Evolutionary conservation across 2,113 vertebrate genomes (phyloP).

Genomic region (Cebus imitator): DNA sequence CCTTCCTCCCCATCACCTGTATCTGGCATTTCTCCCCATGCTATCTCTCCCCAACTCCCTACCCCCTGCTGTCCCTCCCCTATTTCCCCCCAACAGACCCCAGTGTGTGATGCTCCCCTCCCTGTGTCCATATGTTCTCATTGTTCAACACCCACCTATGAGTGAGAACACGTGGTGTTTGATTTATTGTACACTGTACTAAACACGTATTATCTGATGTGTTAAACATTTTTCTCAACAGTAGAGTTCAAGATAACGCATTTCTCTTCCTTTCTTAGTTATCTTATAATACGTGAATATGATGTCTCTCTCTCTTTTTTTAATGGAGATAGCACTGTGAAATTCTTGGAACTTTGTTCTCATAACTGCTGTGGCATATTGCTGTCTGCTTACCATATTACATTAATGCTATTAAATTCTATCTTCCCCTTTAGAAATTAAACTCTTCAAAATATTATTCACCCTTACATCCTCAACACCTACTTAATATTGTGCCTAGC

Average conservation of each 20-base stretch:
- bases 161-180: too few species aligned
- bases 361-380: not conserved
- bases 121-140: too few species aligned
- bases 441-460: not conserved
- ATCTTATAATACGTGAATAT: not conserved
- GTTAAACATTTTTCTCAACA: not conserved
- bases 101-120: too few species aligned
- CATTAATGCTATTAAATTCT: not conserved
- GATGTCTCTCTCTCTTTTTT: not conserved
- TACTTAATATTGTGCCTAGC: slow-evolving; percentile 17
- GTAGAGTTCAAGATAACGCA: not conserved
- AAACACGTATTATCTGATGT: not conserved
- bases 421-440: not conserved
- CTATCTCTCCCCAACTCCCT: too few species aligned
- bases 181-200: not conserved
- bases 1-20: too few species aligned
- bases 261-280: not conserved
- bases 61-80: too few species aligned
- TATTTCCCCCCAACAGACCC: too few species aligned
- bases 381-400: not conserved
- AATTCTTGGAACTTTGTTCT: not conserved
- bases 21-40: too few species aligned
- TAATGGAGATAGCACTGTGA: not conserved
- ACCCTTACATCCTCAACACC: not conserved
- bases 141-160: too few species aligned